Base-by-base conservation (phyloP, 2,888 invertebrate genomes). In the Gisinianus flammeolus region DNA sequence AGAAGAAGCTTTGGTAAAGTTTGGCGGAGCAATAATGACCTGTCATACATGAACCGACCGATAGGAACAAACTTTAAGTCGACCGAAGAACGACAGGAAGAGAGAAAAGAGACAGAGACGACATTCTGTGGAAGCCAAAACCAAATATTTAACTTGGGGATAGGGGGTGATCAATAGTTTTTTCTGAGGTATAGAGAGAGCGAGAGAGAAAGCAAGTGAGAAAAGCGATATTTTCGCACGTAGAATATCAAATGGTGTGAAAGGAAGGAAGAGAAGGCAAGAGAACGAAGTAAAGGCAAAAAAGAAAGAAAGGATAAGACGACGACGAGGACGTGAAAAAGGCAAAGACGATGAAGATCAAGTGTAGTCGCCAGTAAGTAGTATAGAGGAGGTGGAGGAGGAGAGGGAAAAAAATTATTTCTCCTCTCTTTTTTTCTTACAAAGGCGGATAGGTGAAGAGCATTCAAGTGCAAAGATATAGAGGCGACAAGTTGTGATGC, bases 401-500 rank as follows among this genome's bases (percentile, higher is more conserved):
- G 44, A 73, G 44, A 35, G 62, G 64, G 44, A 52, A 28, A 74
- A 62, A 62, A 74, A 64, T 74, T 74, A 64, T 74, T 64, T 74
- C 73, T 66, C 52, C 26, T 74, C 58, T 54, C 30, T 33, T 74
- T 72, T 58, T 58, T 54, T 54, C 16, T n/a, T 5, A 8, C 58
- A 22, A 58, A 56, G 73, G 73, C 72, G 62, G 24, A 76, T 58
- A 69, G 76, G 68, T 69, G 62, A 74, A 69, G 69, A 58, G 68
- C 74, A 73, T 22, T 73, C 31, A 70, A 77, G 70, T 64, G 74
- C 62, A 77, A 74, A 76, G 76, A 72, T 79, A 77, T 77, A 77
- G 69, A 70, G 78, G 74, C 73, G 74, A 79, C 79, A 79, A 79
- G 69, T 79, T 70, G 75, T 74, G 69, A 78, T 74, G 33, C 64